A percentile compares a stretch with the other conserved stretches of the same genome.
phyloP scores from a whole-genome alignment of 2,888 invertebrate species.

The Zonitis immaculata region DNA sequence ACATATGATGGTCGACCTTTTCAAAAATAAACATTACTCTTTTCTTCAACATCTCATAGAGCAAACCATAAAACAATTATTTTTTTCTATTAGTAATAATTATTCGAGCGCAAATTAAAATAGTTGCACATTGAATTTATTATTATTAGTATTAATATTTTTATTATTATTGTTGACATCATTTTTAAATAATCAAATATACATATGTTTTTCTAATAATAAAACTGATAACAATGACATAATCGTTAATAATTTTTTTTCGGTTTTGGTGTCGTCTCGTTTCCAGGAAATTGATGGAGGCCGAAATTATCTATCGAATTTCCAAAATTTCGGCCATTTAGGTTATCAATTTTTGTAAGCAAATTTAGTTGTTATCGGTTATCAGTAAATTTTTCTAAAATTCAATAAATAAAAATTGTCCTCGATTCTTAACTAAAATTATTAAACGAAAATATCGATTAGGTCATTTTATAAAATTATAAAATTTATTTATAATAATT shows the following conservation, averaged over 20 bases:
- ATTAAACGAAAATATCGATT: slow-evolving; percentile 21
- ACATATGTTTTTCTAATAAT: neutral
- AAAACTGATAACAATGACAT: neutral
- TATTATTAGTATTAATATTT: no score
- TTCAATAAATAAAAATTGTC: neutral
- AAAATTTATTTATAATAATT: slow-evolving; percentile 24
- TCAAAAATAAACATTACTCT: neutral
- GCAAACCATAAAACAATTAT: neutral
- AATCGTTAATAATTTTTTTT: neutral
- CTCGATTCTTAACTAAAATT: neutral
- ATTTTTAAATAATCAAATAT: neutral
- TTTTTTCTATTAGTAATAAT: no score
- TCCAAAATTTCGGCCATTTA: neutral
- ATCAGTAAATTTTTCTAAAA: neutral
- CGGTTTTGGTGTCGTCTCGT: neutral
- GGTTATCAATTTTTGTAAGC: neutral
- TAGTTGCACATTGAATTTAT: neutral
- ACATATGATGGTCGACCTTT: neutral
- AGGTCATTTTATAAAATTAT: slow-evolving; percentile 10
- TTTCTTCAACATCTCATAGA: neutral
- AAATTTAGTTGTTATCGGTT: neutral
- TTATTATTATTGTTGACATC: no score
- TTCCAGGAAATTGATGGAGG: neutral
- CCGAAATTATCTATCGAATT: neutral
- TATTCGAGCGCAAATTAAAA: neutral